phyloP scores from a whole-genome alignment of 2,797 vertebrate genomes.

The Rhinogobio ventralis region DNA sequence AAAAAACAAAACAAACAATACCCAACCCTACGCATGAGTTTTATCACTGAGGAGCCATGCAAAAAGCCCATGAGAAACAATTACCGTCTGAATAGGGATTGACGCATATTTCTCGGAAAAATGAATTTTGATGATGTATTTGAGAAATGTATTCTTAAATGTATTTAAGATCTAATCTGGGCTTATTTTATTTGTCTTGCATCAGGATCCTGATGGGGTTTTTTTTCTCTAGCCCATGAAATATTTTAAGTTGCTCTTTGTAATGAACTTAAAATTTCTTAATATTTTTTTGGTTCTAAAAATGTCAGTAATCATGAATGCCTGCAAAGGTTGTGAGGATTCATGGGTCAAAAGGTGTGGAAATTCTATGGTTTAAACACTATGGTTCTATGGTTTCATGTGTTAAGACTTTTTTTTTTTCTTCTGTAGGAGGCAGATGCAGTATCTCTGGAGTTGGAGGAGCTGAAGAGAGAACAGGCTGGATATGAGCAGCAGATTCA shows the following conservation, averaged over 20 bases:
- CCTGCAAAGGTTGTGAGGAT: not conserved
- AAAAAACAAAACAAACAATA: too few species aligned
- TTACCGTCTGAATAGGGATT: not conserved
- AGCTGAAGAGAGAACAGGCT: conserved; percentile 85
- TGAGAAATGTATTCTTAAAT: too few species aligned
- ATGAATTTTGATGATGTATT: not conserved
- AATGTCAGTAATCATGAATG: not conserved
- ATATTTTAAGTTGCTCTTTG: not conserved
- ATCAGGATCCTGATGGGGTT: not conserved
- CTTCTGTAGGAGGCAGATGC: conserved; percentile 85
- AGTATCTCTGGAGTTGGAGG: conserved; percentile 87
- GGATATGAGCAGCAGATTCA: conserved; percentile 86
- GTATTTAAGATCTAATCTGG: not conserved
- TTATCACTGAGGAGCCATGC: not conserved
- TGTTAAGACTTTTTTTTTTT: not conserved
- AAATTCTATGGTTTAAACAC: not conserved
- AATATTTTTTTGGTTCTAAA: too few species aligned
- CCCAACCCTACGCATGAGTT: too few species aligned
- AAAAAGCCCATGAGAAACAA: not conserved
- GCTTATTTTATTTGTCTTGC: not conserved
- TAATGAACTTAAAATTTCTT: too few species aligned
- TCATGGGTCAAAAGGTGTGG: not conserved
- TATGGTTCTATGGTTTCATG: too few species aligned
- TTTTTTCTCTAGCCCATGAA: not conserved
- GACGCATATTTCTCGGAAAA: not conserved